Conservation (phyloP, 2,113 vertebrate species). For the Daubentonia madagascariensis region DNA sequence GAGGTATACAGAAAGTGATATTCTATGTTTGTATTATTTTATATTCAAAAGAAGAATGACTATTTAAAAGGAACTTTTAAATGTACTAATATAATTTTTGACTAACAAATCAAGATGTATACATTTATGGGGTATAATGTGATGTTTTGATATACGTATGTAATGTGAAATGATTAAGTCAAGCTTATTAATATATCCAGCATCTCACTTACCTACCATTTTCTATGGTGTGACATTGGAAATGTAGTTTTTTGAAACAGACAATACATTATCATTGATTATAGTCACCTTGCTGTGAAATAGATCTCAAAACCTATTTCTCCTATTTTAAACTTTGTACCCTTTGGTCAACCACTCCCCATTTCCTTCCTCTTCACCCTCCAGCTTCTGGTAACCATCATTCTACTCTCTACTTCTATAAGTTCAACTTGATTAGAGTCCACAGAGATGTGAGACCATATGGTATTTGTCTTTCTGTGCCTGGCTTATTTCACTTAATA, state of each 20-base stretch:
- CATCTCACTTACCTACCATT: background rate
- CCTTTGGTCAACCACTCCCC: background rate
- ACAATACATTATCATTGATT: background rate
- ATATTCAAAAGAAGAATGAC: background rate
- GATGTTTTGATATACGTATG: background rate
- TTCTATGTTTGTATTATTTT: background rate
- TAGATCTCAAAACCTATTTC: background rate
- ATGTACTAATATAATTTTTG: background rate
- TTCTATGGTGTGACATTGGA: background rate
- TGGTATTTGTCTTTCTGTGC: background rate
- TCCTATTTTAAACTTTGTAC: background rate
- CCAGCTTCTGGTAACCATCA: background rate
- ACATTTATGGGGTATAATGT: background rate
- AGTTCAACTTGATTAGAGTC: background rate
- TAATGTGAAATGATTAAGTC: background rate
- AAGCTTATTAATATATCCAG: background rate
- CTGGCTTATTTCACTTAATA: background rate
- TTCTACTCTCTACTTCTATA: background rate
- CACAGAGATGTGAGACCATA: background rate
- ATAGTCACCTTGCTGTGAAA: background rate
- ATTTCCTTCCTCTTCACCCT: background rate
- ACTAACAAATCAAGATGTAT: background rate
- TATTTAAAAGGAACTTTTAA: background rate
- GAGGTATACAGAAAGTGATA: background rate
- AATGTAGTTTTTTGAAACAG: background rate